These are phyloP conservation scores for Euura lappo DNA, from an alignment of 1,140 invertebrate genomes.

Conservation along the genomic window DNA sequence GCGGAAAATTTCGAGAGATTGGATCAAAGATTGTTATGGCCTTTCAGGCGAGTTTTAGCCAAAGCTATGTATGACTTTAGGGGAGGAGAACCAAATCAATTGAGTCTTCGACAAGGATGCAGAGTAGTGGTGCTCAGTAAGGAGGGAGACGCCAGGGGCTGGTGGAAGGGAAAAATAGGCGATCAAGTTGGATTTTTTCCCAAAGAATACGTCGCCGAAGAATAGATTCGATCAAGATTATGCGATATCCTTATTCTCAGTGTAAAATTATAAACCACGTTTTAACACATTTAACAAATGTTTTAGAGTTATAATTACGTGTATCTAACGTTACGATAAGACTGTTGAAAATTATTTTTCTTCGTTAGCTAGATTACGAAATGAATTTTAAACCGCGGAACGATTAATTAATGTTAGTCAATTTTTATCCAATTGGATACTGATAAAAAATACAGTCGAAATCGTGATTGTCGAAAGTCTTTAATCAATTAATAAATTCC, in stretches of 20 bases:
- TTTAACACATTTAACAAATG: conserved; percentile 20
- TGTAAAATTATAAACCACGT: conserved; percentile 7
- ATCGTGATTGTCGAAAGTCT: no score
- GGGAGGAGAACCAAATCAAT: conserved; percentile 75
- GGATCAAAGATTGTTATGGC: conserved; percentile 77
- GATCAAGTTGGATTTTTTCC: conserved; percentile 71
- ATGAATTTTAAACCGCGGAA: no score
- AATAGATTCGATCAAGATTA: conserved; percentile 30
- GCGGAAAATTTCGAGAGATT: conserved; percentile 90
- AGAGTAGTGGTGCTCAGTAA: conserved; percentile 79
- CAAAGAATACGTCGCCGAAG: conserved; percentile 68
- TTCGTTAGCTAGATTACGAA: neutral
- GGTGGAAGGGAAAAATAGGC: conserved; percentile 80
- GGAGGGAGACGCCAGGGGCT: conserved; percentile 79
- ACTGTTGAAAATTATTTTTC: conserved; percentile 10
- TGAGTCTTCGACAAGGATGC: conserved; percentile 79
- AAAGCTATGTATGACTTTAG: conserved; percentile 79
- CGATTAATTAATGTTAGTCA: neutral
- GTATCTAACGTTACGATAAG: conserved; percentile 10
- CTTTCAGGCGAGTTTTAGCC: conserved; percentile 75
- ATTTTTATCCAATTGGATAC: conserved; percentile 7
- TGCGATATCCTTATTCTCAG: conserved; percentile 19
- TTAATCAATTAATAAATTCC: no score
- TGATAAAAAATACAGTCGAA: neutral
- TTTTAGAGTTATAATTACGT: conserved; percentile 15